Evolutionary conservation across 1,140 invertebrate genomes (phyloP).

Genomic region (Aphis gossypii): DNA sequence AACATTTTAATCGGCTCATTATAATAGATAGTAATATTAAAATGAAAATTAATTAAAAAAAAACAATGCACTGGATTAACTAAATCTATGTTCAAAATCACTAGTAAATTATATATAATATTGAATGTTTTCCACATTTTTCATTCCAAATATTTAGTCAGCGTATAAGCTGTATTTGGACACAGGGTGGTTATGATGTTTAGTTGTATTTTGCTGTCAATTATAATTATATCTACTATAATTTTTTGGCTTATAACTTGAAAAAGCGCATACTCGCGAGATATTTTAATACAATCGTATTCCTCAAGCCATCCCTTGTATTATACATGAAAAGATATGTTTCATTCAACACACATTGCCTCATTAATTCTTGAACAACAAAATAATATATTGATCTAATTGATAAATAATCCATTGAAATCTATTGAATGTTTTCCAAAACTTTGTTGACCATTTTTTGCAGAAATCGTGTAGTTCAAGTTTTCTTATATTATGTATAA

Average conservation of each 20-base stretch:
- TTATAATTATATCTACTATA: not conserved
- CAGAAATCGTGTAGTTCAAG: not conserved
- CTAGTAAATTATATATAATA: not conserved
- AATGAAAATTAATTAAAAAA: not conserved
- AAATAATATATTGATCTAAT: not conserved
- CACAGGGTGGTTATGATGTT: not conserved
- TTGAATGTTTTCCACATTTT: not conserved
- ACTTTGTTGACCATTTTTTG: not conserved
- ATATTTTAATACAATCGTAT: not conserved
- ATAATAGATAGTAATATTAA: not conserved
- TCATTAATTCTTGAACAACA: not conserved
- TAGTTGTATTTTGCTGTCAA: not conserved
- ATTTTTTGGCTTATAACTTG: not conserved
- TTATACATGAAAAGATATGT: not conserved
- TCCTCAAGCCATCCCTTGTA: not conserved
- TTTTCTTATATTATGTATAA: not conserved
- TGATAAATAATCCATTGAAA: not conserved
- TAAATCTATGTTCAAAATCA: not conserved
- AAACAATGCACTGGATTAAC: not conserved
- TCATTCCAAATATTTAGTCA: not conserved
- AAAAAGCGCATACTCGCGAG: not conserved
- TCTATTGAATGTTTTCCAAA: not conserved
- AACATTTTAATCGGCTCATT: too few relatives aligned
- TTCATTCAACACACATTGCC: not conserved
- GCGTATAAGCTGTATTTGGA: too few relatives aligned